Percentiles rank a stretch among this genome's conserved stretches.
phyloP scores from a whole-genome alignment of 2,797 vertebrate species.

The Sciaenops ocellatus region DNA sequence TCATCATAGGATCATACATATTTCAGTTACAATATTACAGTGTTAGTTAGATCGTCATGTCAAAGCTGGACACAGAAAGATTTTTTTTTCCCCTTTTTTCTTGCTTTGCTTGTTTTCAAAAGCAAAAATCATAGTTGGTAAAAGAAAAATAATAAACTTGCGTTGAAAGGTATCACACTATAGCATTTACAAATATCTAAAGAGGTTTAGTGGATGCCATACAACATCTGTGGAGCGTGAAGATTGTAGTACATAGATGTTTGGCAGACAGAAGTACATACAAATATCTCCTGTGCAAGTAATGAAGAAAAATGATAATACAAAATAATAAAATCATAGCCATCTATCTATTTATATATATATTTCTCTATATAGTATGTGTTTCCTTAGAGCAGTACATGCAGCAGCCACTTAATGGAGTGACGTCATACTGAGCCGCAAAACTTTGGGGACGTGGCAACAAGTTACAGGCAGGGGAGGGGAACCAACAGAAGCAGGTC shows the following conservation, averaged over 20 bases:
- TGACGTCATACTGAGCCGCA: slow-evolving; percentile 92
- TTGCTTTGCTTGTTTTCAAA: slow-evolving; percentile 82
- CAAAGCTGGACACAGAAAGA: slow-evolving; percentile 91
- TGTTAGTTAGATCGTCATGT: slow-evolving; percentile 94
- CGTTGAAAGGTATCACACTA: slow-evolving; percentile 90
- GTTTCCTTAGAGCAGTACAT: slow-evolving; percentile 93
- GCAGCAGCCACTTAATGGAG: slow-evolving; percentile 97
- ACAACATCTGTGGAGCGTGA: slow-evolving; percentile 80
- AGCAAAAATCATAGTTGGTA: slow-evolving; percentile 81
- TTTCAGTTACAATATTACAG: slow-evolving; percentile 95
- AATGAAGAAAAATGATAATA: slow-evolving; percentile 85
- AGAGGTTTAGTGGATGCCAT: slow-evolving; percentile 86
- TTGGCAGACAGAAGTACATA: slow-evolving; percentile 84
- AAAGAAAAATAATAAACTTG: slow-evolving; percentile 80
- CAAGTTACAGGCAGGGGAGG: slow-evolving; percentile 86
- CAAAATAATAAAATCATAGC: slow-evolving; percentile 89
- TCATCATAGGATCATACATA: slow-evolving; percentile 95
- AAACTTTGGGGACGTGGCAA: slow-evolving; percentile 88
- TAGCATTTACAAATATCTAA: slow-evolving; percentile 92
- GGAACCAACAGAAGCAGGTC: slow-evolving; percentile 80
- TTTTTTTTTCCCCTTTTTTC: slow-evolving; percentile 70
- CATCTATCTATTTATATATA: slow-evolving; percentile 90
- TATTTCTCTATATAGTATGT: slow-evolving; percentile 89
- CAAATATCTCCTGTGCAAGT: slow-evolving; percentile 85
- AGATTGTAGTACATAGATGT: slow-evolving; percentile 83